phyloP scores from a whole-genome alignment of 2,888 invertebrate species.

The Teinopalpus imperialis region DNA sequence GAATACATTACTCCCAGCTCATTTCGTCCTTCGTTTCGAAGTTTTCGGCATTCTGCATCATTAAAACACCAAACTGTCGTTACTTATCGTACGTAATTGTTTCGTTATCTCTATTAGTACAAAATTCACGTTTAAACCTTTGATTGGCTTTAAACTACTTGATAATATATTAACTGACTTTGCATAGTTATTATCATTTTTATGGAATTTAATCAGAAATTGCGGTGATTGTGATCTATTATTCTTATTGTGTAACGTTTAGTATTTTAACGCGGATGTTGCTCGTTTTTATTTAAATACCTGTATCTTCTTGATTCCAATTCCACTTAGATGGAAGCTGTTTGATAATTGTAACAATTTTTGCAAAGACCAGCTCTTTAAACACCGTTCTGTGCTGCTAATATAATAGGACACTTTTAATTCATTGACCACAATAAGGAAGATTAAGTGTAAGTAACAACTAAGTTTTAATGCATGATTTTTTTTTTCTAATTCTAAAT shows the following conservation, averaged over 20 bases:
- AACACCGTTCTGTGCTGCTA: not conserved
- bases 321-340: too few relatives aligned
- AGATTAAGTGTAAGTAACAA: slow-evolving; percentile 16
- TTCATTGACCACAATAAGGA: slow-evolving; percentile 5
- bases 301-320: too few relatives aligned
- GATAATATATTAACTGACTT: slow-evolving; percentile 53
- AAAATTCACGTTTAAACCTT: slow-evolving; percentile 70
- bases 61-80: slow-evolving; percentile 48
- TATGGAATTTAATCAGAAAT: slow-evolving; percentile 29
- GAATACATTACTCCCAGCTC: slow-evolving; percentile 57
- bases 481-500: not conserved
- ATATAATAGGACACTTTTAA: not conserved
- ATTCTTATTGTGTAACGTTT: slow-evolving; percentile 25
- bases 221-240: slow-evolving; percentile 25
- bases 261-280: slow-evolving; percentile 14
- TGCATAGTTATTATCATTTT: slow-evolving; percentile 33
- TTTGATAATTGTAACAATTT: too few relatives aligned
- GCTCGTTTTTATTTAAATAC: not conserved
- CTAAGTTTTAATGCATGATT: slow-evolving; percentile 3
- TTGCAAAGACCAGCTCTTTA: too few relatives aligned
- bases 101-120: slow-evolving; percentile 71
- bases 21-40: slow-evolving; percentile 23
- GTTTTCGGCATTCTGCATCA: slow-evolving; percentile 49
- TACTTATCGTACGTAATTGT: slow-evolving; percentile 69
- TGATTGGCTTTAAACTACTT: slow-evolving; percentile 71